Evolutionary conservation across 1,140 invertebrate species (phyloP), one percentile per base, ranked within the genome.

Genomic region (Drosophila elegans): DNA sequence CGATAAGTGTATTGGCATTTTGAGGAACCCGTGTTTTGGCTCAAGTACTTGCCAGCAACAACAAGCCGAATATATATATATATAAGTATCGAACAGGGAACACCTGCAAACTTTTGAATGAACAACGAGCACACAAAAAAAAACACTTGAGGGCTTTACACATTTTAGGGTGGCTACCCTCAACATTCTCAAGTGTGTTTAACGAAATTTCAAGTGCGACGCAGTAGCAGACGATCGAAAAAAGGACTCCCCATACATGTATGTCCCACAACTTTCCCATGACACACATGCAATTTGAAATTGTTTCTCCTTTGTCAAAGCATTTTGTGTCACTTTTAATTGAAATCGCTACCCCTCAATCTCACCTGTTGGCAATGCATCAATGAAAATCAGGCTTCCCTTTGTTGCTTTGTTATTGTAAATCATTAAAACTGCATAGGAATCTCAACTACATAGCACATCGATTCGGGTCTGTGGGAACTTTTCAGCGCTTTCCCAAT

Each of bases 61-160:
- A 55, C 56, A 75, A 56, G 48, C 57, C 74, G 69, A 75, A 59
- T 39, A 74, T 41, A 32, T 32, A 32, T 32, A 21, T 21, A 21
- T 21, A 48, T 54, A 76, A 62, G 83, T 88, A 88, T 73, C 79
- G 75, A 73, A 55, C 51, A 36, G 42, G 74, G 79, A 81, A 86
- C 83, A 86, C 83, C 83, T 86, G 83, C 83, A 86, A 88, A 86
- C 79, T 86, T 86, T 88, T 83, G 48, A 86, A 88, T 76, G 71
- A 61, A 54, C 64, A 63, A 67, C 27, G 32, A 51, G 57, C 64
- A 56, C 49, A 16, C 49, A 49, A 25, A 48, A 29, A 63, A 49
- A 74, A 75, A 55, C 83, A 86, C 83, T 88, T 67, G 84, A 86
- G 84, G 84, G 83, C 84, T 86, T 86, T 88, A 75, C 75, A 79